These are phyloP conservation scores for Sclerodermus sp. DNA, from an alignment of 2,888 invertebrate genomes.

Conservation along the genomic window DNA sequence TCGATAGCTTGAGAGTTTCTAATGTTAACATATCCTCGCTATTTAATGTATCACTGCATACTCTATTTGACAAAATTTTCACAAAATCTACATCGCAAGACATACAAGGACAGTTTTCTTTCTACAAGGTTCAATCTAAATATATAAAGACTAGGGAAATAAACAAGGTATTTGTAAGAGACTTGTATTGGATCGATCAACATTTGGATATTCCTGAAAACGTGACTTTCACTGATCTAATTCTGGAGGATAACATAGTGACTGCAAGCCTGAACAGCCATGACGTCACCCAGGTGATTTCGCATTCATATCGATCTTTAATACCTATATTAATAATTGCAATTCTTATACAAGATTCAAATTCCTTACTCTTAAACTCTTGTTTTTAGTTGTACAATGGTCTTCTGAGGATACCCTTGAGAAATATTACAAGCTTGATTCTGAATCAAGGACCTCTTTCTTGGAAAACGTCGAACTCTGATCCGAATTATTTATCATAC, in stretches of 20 bases:
- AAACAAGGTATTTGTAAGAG: conserved; percentile 24
- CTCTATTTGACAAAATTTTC: conserved; percentile 26
- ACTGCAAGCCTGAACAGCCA: conserved; percentile 31
- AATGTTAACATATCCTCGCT: conserved; percentile 24
- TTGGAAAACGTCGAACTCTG: conserved; percentile 29
- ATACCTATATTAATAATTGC: not conserved
- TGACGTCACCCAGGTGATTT: conserved; percentile 30
- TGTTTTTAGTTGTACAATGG: conserved; percentile 31
- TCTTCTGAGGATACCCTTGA: conserved; percentile 20
- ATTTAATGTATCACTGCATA: conserved; percentile 24
- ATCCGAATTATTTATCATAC: conserved; percentile 24
- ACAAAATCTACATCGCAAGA: conserved; percentile 33
- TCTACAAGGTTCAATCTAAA: conserved; percentile 20
- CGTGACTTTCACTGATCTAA: conserved; percentile 34
- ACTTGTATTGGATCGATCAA: conserved; percentile 33
- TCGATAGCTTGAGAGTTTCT: conserved; percentile 31
- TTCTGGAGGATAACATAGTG: conserved; percentile 27
- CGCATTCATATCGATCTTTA: not conserved
- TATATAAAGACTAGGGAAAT: conserved; percentile 26
- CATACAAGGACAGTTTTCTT: conserved; percentile 24
- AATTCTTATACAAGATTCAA: too few species aligned
- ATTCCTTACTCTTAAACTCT: not conserved
- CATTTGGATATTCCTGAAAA: conserved; percentile 31
- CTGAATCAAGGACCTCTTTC: conserved; percentile 34
- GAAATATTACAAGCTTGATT: conserved; percentile 21